Base-by-base conservation (phyloP, 1,140 invertebrate species). In the Drosophila subpulchrella region DNA sequence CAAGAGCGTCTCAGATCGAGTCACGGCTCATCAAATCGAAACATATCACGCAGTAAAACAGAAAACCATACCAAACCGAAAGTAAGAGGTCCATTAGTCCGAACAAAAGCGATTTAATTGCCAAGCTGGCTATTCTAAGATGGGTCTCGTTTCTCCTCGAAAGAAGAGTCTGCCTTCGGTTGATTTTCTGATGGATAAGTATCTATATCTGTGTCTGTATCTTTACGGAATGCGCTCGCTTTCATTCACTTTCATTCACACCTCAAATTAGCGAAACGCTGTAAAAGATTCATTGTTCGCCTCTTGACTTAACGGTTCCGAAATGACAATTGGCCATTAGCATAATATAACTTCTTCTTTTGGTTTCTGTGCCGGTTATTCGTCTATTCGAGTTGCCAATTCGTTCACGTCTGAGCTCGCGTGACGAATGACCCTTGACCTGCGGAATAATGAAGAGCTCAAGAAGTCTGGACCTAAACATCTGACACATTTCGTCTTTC, bases 21-120 rank as follows among this genome's bases (percentile, higher is more conserved):
- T 78, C 75, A 30, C 56, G 61, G 58, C 53, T 66, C 38, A 78
- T 78, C 75, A 75, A 68, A 78, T 63, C 47, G 72, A 61, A 67
- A 32, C 46, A 56, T 11, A 50, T 70, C 58, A 63, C 46, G 71
- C 32, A 34, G 32, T 6, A 34, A 34, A 34, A 3, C 32, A 34
- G 32, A 34, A 34, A 34, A 34, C 30, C 30, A 34, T 48, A 41
- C 15, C 46, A 20, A 62, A 72, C 56, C 51, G 79, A 86, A 88
- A 88, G 83, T 83, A 71, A 83, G 75, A 88, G 76, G 81, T 88
- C 84, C 84, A 89, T 83, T 89, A 88, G 80, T 63, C 54, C 36
- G 41, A 77, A 88, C 83, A 89, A 89, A 89, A 80, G 85, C 78
- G 82, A 78, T 60, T 89, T 88, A 88, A 88, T 88, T 89, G 77